Conservation (phyloP, 2,888 invertebrate species). For the Calameuta idolon region DNA sequence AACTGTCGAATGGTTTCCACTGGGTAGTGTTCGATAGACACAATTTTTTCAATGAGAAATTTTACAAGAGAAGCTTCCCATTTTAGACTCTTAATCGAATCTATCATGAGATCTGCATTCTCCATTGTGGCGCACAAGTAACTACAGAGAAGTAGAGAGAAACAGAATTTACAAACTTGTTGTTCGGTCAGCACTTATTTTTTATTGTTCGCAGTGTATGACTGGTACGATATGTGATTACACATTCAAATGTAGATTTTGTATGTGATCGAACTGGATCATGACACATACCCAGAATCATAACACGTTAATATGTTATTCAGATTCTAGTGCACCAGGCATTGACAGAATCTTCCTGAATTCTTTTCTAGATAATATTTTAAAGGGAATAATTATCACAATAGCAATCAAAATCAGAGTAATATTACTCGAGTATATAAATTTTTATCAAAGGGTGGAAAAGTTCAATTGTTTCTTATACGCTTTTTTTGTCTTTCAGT, state of each 20-base stretch:
- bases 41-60: not conserved
- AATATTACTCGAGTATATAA: not conserved
- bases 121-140: not conserved
- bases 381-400: not conserved
- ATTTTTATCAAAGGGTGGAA: not conserved
- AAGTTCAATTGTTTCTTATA: not conserved
- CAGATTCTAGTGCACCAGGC: not conserved
- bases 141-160: not conserved
- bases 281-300: not conserved
- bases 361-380: not conserved
- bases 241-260: not conserved
- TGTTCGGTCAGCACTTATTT: not conserved
- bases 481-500: not conserved
- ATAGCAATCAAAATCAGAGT: not conserved
- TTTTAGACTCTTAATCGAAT: not conserved
- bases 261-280: not conserved
- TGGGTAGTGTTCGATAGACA: constrained; percentile 68
- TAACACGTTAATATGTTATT: not conserved
- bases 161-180: not conserved
- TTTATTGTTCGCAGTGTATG: not conserved
- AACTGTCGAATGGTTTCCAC: constrained; percentile 87
- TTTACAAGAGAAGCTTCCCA: not conserved
- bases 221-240: not conserved
- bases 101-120: not conserved
- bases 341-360: not conserved